Evolutionary conservation across 2,797 vertebrate genomes (phyloP).

Genomic region (Scolopax bukidnonensis): DNA sequence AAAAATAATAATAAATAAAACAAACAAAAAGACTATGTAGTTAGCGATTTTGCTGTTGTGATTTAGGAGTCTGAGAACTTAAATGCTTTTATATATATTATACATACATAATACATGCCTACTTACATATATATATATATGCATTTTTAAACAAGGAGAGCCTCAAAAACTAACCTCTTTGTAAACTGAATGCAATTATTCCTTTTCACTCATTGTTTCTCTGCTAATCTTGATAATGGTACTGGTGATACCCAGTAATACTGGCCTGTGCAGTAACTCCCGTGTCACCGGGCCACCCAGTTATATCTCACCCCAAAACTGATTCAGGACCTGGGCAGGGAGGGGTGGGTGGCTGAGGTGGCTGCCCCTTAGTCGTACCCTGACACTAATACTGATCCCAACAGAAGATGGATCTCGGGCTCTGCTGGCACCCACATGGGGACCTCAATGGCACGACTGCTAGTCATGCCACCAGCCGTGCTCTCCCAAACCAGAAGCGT

Average conservation of each 20-base stretch:
- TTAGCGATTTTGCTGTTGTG: background rate
- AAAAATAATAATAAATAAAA: background rate
- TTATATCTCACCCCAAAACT: background rate
- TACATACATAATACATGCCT: accelerated
- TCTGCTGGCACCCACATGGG: background rate
- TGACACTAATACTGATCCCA: background rate
- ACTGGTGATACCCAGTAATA: background rate
- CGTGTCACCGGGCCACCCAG: background rate
- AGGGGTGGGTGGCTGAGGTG: background rate
- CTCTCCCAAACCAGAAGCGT: background rate
- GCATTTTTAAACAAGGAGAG: background rate
- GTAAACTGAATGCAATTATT: background rate
- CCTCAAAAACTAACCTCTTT: background rate
- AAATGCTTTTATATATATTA: background rate
- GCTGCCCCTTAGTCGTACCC: background rate
- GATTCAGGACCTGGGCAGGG: background rate
- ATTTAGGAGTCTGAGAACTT: background rate
- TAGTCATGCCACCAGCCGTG: background rate
- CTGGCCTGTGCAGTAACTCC: background rate
- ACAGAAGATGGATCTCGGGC: accelerated
- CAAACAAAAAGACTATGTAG: background rate
- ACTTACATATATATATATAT: background rate
- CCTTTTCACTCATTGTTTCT: background rate
- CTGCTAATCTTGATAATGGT: background rate
- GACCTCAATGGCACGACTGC: accelerated